Evolutionary conservation across 2,888 invertebrate species (phyloP).

Genomic region (Patella pellucida): DNA sequence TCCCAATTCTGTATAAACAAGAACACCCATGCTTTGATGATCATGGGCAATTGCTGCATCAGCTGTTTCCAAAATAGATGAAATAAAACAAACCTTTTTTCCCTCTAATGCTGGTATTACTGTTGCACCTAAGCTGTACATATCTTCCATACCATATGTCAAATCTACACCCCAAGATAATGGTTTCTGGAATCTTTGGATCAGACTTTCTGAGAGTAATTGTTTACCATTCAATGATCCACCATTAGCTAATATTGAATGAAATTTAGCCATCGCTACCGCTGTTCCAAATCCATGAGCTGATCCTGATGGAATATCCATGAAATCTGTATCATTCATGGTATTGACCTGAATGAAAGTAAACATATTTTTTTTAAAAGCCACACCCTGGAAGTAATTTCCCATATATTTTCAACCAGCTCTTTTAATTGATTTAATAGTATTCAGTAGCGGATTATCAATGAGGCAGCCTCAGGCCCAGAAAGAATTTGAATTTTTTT

Average conservation of each 20-base stretch:
- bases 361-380: conserved; percentile 22
- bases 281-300: conserved; percentile 57
- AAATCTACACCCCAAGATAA: conserved; percentile 51
- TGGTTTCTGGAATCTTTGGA: conserved; percentile 46
- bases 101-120: conserved; percentile 52
- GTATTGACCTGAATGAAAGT: conserved; percentile 34
- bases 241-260: conserved; percentile 57
- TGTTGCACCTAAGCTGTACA: conserved; percentile 53
- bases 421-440: too few species aligned
- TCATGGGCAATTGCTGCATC: too few species aligned
- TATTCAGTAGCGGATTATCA: too few species aligned
- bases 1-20: too few species aligned
- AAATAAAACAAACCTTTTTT: conserved; percentile 38
- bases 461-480: too few species aligned
- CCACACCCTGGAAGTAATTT: not conserved
- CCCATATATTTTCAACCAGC: not conserved
- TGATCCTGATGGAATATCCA: conserved; percentile 51
- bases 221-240: conserved; percentile 41
- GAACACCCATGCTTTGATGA: too few species aligned
- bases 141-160: conserved; percentile 44
- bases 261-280: conserved; percentile 48
- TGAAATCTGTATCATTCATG: conserved; percentile 57
- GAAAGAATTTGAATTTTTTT: too few species aligned
- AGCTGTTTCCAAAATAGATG: too few species aligned
- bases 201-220: conserved; percentile 43